A percentile compares a stretch with the other conserved stretches of the same genome.
Evolutionary conservation across 2,113 vertebrate species (phyloP).

Genomic region (Prinia subflava): DNA sequence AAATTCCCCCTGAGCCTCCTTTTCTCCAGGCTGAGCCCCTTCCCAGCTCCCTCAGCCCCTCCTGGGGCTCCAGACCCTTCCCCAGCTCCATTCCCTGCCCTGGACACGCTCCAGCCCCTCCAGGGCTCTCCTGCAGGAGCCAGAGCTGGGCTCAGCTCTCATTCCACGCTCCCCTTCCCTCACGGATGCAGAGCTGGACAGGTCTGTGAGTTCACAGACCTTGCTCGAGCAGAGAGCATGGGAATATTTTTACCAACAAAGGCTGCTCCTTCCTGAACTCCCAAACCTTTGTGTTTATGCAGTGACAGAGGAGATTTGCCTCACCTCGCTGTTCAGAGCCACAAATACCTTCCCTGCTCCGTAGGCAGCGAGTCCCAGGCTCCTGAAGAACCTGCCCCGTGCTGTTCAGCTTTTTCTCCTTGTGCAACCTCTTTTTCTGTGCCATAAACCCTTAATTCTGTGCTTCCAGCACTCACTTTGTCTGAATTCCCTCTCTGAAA

Average conservation of each 20-base stretch:
- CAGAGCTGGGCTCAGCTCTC: not conserved
- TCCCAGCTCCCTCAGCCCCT: not conserved
- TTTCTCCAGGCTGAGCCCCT: not conserved
- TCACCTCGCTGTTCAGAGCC: not conserved
- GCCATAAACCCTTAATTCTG: not conserved
- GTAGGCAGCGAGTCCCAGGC: not conserved
- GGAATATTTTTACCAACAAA: not conserved
- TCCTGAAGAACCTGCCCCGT: not conserved
- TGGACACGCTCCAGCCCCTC: not conserved
- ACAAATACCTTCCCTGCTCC: not conserved
- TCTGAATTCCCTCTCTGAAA: not conserved
- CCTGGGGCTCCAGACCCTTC: not conserved
- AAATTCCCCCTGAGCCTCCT: not conserved
- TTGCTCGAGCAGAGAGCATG: not conserved
- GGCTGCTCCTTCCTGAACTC: not conserved
- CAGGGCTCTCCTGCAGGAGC: rapidly evolving
- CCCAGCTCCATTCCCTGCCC: not conserved
- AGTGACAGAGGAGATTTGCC: not conserved
- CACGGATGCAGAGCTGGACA: rapidly evolving
- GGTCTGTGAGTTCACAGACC: not conserved
- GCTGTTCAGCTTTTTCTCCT: not conserved
- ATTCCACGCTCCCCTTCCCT: rapidly evolving
- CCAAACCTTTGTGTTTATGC: not conserved
- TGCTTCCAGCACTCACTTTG: not conserved
- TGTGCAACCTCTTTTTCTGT: not conserved